Evolutionary conservation across 2,797 vertebrate genomes (phyloP), one percentile per base, ranked within the genome.

Genomic region (Pempheris klunzingeri): DNA sequence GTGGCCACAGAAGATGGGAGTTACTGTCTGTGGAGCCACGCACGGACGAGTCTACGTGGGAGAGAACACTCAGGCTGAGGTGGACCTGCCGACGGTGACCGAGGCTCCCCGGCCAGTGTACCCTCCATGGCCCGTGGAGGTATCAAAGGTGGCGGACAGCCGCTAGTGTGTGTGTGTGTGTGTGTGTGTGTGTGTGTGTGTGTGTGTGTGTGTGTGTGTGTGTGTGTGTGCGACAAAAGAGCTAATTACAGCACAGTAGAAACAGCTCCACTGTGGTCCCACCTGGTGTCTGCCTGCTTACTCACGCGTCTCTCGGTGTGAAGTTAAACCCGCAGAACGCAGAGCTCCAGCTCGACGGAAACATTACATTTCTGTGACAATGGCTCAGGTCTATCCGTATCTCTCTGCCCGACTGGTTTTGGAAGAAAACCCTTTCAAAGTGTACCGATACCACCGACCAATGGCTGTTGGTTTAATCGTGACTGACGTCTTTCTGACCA

Each of bases 401-500:
- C 34, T 60, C 41, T 28, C 39, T 44, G 59, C 28, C 39, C n/a
- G 64, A 68, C 69, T 62, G 81, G 24, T 74, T 81, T 73, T 20
- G 36, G 60, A 57, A 36, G 65, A 34, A n/a, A 76, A 80, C n/a
- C 53, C 28, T 44, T 30, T n/a, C 52, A 63, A 81, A 55, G 47
- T 44, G 53, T 58, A 36, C 47, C 18, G n/a, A 22, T 18, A 41
- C 6, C 39, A 54, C 7, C 13, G 66, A 44, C 89, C 87, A 90
- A 84, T 87, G 15, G 47, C 7, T 15, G 58, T 44, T 15, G 43
- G 22, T 1, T 24, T 24, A 4, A 22, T 1, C 6, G 0, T 68
- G 70, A 87, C 8, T 70, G 85, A 72, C 71, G 26, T 59, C 20
- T 49, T 4, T 52, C 3, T 41, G 28, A 20, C 84, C 87, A 87